Evolutionary conservation across 2,888 invertebrate species (phyloP).

Genomic region (Andricus quercusramuli): DNA sequence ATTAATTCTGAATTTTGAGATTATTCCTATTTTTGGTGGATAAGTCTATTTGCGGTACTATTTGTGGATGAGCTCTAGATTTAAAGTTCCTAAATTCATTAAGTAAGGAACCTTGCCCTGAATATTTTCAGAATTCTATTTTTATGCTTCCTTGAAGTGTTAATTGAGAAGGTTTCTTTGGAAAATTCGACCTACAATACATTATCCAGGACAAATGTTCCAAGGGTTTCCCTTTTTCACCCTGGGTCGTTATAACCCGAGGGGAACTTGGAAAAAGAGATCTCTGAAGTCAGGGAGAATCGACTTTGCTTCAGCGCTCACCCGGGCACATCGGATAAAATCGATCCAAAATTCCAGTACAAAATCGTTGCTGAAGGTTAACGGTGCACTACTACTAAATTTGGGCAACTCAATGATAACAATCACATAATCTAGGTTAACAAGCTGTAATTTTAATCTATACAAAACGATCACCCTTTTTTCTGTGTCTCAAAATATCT

Average conservation of each 20-base stretch:
- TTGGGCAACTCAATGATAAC: constrained; percentile 2
- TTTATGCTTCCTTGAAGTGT: constrained; percentile 25
- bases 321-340: constrained; percentile 69
- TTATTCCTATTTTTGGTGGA: background rate
- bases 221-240: constrained; percentile 69
- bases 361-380: background rate
- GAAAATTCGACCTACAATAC: constrained; percentile 51
- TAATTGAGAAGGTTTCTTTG: constrained; percentile 52
- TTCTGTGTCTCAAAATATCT: background rate
- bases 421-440: background rate
- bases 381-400: background rate
- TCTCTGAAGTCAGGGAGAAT: constrained; percentile 67
- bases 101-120: constrained; percentile 25
- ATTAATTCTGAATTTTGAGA: background rate
- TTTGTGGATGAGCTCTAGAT: background rate
- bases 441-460: background rate
- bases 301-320: constrained; percentile 70
- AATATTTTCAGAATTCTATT: constrained; percentile 35
- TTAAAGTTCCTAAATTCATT: background rate
- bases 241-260: constrained; percentile 52
- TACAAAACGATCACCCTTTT: background rate
- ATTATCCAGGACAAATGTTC: constrained; percentile 66
- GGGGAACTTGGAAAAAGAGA: constrained; percentile 58
- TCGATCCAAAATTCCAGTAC: constrained; percentile 64
- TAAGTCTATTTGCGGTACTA: background rate